These are phyloP conservation scores for Mimas tiliae DNA, from an alignment of 2,888 invertebrate genomes.

Conservation along the genomic window DNA sequence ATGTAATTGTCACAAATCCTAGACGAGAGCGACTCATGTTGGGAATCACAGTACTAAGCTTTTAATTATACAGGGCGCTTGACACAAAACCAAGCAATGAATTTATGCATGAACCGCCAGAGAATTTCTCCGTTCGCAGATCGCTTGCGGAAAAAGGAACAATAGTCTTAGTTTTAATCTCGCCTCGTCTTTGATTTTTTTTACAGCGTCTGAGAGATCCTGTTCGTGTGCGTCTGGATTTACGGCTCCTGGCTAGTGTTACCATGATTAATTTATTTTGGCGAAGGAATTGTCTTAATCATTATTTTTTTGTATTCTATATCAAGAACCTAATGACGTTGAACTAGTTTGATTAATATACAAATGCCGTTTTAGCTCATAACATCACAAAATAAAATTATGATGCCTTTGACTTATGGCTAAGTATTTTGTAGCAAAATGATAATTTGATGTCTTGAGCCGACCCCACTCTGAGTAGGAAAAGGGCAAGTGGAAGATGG, in stretches of 20 bases:
- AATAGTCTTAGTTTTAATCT: conserved; percentile 82
- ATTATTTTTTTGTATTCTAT: too few relatives aligned
- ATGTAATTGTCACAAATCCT: too few relatives aligned
- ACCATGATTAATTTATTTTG: conserved; percentile 27
- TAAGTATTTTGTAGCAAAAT: too few relatives aligned
- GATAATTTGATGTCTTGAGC: too few relatives aligned
- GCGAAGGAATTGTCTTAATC: not conserved
- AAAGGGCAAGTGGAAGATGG: too few relatives aligned
- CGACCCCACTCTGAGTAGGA: too few relatives aligned
- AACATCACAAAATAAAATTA: too few relatives aligned
- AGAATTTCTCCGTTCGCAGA: conserved; percentile 68
- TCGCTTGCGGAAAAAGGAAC: conserved; percentile 66
- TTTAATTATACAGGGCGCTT: conserved; percentile 74
- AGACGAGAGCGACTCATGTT: not conserved
- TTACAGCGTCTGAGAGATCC: conserved; percentile 62
- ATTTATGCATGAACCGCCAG: conserved; percentile 79
- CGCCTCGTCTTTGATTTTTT: conserved; percentile 55
- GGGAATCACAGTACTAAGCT: conserved; percentile 45
- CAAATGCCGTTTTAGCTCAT: too few relatives aligned
- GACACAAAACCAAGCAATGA: conserved; percentile 73
- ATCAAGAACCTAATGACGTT: too few relatives aligned
- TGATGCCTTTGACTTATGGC: too few relatives aligned
- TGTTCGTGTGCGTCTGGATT: conserved; percentile 70
- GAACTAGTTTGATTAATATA: too few relatives aligned
- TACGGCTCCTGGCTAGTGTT: conserved; percentile 34